Percentiles rank a stretch among this genome's conserved stretches.
phyloP scores from a whole-genome alignment of 2,797 vertebrate species.

The Danio albolineatus region DNA sequence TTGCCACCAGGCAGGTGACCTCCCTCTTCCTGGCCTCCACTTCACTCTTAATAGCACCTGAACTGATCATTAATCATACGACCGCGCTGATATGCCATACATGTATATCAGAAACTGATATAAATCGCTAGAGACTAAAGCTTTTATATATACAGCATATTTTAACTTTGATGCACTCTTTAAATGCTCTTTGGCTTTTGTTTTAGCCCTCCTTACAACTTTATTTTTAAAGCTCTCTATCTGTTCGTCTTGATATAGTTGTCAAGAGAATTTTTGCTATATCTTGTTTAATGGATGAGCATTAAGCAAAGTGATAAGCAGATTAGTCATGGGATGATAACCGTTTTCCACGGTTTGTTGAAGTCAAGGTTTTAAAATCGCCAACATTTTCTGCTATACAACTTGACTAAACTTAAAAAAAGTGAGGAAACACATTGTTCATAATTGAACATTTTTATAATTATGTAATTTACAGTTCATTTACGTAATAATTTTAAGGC shows the following conservation, averaged over 20 bases:
- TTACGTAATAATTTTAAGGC: too few relatives aligned
- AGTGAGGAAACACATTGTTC: too few relatives aligned
- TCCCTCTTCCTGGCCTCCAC: constrained; percentile 21
- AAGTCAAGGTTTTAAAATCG: too few relatives aligned
- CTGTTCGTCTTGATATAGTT: not conserved
- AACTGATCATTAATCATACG: constrained; percentile 29
- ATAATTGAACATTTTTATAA: too few relatives aligned
- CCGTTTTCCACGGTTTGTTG: too few relatives aligned
- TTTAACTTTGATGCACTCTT: not conserved
- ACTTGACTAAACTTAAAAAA: too few relatives aligned
- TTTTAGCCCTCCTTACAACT: not conserved
- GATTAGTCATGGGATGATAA: too few relatives aligned
- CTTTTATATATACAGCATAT: too few relatives aligned
- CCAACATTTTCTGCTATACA: too few relatives aligned
- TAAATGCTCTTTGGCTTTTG: not conserved
- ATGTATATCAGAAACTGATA: not conserved
- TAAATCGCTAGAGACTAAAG: not conserved
- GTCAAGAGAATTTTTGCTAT: not conserved
- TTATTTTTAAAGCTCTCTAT: too few relatives aligned
- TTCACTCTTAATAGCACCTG: constrained; percentile 15
- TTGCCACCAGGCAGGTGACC: constrained; percentile 43
- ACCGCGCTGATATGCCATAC: not conserved
- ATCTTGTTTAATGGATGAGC: not conserved
- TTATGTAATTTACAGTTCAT: too few relatives aligned
- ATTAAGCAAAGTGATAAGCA: too few relatives aligned